Evolutionary conservation across 1,140 invertebrate species (phyloP).

Genomic region (Dendroctonus ponderosae): DNA sequence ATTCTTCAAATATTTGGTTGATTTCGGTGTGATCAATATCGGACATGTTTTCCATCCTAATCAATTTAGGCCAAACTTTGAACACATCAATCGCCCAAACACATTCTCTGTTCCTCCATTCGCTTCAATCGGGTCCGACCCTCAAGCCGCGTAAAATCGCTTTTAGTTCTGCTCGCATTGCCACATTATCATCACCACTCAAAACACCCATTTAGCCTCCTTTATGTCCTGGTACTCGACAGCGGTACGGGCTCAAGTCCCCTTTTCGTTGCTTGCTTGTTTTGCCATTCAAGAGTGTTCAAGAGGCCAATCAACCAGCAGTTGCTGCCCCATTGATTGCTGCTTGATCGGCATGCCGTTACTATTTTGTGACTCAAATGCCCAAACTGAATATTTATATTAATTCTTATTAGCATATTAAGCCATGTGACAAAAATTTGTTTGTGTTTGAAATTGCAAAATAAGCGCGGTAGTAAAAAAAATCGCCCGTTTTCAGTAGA

Average conservation of each 20-base stretch:
- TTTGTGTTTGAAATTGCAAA: too few relatives aligned
- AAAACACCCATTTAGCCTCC: constrained; percentile 7
- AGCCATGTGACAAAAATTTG: too few relatives aligned
- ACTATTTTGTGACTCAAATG: too few relatives aligned
- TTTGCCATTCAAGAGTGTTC: too few relatives aligned
- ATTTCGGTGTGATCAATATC: constrained; percentile 16
- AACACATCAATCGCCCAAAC: constrained; percentile 1
- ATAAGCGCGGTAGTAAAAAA: too few relatives aligned
- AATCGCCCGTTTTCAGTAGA: too few relatives aligned
- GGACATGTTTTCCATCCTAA: neutral
- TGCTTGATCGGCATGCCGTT: too few relatives aligned
- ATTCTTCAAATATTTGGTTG: constrained; percentile 6
- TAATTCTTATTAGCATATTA: too few relatives aligned
- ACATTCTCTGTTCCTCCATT: neutral
- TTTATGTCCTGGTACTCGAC: neutral
- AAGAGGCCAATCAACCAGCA: too few relatives aligned
- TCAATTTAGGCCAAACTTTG: constrained; percentile 17
- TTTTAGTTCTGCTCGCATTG: constrained; percentile 13
- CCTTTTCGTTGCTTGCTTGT: neutral
- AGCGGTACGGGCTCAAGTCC: neutral
- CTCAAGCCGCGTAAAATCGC: constrained; percentile 11
- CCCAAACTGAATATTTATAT: too few relatives aligned
- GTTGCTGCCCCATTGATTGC: too few relatives aligned
- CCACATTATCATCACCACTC: constrained; percentile 15
- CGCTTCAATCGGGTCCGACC: constrained; percentile 4